These are phyloP conservation scores for Heliocidaris erythrogramma DNA, from an alignment of 35 echinoderm and acorn worm genomes.

Conservation along the genomic window DNA sequence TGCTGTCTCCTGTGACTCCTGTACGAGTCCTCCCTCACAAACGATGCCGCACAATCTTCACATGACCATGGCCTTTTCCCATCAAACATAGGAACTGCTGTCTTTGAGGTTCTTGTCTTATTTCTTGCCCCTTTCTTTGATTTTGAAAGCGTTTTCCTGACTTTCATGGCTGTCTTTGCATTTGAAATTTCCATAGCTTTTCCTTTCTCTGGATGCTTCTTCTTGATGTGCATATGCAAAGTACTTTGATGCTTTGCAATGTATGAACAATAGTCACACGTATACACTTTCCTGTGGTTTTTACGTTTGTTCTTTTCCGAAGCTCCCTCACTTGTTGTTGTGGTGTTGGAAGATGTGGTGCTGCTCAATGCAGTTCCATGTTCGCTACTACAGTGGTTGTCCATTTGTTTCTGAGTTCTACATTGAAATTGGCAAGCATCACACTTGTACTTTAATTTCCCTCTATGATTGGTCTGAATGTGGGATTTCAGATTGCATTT, in stretches of 20 bases:
- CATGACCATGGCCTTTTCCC: constrained; percentile 66
- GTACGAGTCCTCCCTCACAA: constrained; percentile 54
- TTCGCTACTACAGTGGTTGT: background rate
- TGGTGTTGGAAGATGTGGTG: constrained; percentile 29
- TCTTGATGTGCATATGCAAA: constrained; percentile 62
- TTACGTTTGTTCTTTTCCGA: constrained; percentile 54
- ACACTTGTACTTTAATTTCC: constrained; percentile 60
- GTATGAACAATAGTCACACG: constrained; percentile 64
- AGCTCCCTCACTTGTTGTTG: constrained; percentile 30
- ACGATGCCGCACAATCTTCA: constrained; percentile 47
- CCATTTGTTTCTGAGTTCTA: constrained; percentile 60
- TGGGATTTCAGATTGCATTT: constrained; percentile 65
- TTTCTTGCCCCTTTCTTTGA: background rate
- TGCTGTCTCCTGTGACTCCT: constrained; percentile 60
- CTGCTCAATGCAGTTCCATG: constrained; percentile 56
- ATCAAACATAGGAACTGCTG: background rate
- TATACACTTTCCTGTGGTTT: constrained; percentile 8
- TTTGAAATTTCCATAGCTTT: background rate
- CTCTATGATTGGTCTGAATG: constrained; percentile 63
- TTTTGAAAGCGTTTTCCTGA: background rate
- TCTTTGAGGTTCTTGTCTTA: background rate
- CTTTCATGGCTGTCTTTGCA: background rate
- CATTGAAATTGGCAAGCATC: constrained; percentile 63
- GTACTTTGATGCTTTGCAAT: constrained; percentile 52
- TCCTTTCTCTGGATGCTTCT: constrained; percentile 53